Percentiles rank a stretch among this genome's conserved stretches.
Evolutionary conservation across 2,113 vertebrate species (phyloP).

Genomic region (Pituophis catenifer): DNA sequence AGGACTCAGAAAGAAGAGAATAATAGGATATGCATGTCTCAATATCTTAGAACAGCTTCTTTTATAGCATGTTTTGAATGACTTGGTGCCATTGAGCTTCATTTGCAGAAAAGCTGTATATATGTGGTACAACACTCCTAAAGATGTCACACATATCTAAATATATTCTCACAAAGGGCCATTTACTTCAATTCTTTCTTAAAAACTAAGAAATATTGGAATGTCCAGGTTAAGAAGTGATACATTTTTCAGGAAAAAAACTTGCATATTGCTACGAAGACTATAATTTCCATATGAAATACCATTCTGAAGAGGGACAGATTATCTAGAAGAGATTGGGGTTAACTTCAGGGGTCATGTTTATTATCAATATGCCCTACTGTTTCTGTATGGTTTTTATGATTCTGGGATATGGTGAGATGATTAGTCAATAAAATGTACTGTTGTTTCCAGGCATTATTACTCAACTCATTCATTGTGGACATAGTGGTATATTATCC

Average conservation of each 20-base stretch:
- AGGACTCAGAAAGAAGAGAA: background rate
- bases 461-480: background rate
- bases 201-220: background rate
- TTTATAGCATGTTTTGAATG: background rate
- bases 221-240: background rate
- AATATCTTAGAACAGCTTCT: background rate
- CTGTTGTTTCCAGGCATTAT: background rate
- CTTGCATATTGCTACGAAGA: background rate
- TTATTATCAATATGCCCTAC: background rate
- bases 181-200: background rate
- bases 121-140: background rate
- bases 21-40: background rate
- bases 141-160: background rate
- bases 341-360: background rate
- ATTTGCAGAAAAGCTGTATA: background rate
- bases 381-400: background rate
- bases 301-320: background rate
- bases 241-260: background rate
- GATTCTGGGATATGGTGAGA: background rate
- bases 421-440: background rate
- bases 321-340: background rate
- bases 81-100: background rate
- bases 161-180: background rate
- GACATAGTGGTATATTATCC: background rate
- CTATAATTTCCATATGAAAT: background rate